These are phyloP conservation scores for Odontesthes bonariensis DNA, from an alignment of 2,113 vertebrate species.

Conservation along the genomic window DNA sequence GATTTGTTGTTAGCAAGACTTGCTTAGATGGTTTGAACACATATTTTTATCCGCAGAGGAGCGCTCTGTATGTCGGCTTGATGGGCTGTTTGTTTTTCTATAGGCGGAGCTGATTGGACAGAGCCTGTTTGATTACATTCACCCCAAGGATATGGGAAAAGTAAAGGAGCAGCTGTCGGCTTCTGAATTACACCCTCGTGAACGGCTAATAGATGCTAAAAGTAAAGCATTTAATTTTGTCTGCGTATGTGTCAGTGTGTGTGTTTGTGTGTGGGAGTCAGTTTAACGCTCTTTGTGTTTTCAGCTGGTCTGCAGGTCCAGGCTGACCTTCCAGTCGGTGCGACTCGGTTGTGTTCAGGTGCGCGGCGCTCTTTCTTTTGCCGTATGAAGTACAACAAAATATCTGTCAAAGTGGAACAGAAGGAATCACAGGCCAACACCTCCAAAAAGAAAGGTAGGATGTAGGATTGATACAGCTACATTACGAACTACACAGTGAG, in stretches of 20 bases:
- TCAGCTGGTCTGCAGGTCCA: conserved; percentile 90
- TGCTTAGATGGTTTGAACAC: conserved; percentile 15
- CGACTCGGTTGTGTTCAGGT: conserved; percentile 86
- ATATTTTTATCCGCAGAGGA: conserved; percentile 13
- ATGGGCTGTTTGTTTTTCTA: conserved; percentile 29
- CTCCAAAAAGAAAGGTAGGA: conserved; percentile 89
- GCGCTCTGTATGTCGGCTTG: conserved; percentile 14
- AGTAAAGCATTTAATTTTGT: conserved; percentile 80
- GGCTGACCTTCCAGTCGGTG: conserved; percentile 86
- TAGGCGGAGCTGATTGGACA: conserved; percentile 91
- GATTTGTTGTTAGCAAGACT: conserved; percentile 16
- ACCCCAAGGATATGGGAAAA: conserved; percentile 94
- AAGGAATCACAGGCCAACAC: conserved; percentile 83
- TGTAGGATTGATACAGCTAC: conserved; percentile 55
- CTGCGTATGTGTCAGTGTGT: background rate
- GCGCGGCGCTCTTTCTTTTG: conserved; percentile 94
- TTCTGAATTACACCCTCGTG: conserved; percentile 87
- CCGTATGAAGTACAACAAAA: conserved; percentile 89
- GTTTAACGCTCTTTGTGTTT: conserved; percentile 36
- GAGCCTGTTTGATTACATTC: conserved; percentile 92
- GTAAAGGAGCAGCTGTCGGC: conserved; percentile 93
- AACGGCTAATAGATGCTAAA: conserved; percentile 91
- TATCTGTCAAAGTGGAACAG: conserved; percentile 85
- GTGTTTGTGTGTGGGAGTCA: background rate
- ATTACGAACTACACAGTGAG: background rate